Percentiles rank a stretch among this genome's conserved stretches.
Conservation (phyloP, 2,113 vertebrate species). For the Myotis davidii region DNA sequence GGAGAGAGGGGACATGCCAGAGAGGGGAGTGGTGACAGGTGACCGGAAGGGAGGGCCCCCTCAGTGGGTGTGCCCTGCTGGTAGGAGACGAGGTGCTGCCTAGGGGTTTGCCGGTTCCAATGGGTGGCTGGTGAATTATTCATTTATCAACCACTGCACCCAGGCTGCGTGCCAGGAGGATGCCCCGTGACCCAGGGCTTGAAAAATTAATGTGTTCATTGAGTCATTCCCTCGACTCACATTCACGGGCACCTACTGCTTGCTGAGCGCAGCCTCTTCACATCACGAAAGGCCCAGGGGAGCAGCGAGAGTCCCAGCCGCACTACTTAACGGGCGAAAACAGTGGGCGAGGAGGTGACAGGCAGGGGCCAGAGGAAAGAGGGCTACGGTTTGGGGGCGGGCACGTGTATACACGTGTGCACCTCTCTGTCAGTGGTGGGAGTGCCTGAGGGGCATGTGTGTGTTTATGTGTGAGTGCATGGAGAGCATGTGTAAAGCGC, state of each 20-base stretch:
- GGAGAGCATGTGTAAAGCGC: neutral
- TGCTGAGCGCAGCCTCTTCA: conserved; percentile 25
- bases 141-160: conserved; percentile 26
- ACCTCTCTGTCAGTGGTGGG: neutral
- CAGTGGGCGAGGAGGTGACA: neutral
- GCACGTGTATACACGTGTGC: fast-evolving
- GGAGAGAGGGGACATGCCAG: neutral
- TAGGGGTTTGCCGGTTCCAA: neutral
- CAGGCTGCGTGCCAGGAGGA: conserved; percentile 44
- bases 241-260: conserved; percentile 33
- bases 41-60: neutral
- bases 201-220: conserved; percentile 47
- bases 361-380: neutral
- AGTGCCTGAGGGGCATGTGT: neutral
- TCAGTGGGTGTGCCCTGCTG: neutral
- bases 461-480: neutral
- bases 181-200: conserved; percentile 46
- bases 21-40: neutral
- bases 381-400: neutral
- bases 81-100: neutral
- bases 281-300: conserved; percentile 19
- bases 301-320: neutral
- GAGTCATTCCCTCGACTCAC: conserved; percentile 59
- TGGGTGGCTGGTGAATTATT: conserved; percentile 53
- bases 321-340: conserved; percentile 5